Percentiles rank a stretch among this genome's conserved stretches.
Evolutionary conservation across 2,113 vertebrate genomes (phyloP).

Genomic region (Passer domesticus): DNA sequence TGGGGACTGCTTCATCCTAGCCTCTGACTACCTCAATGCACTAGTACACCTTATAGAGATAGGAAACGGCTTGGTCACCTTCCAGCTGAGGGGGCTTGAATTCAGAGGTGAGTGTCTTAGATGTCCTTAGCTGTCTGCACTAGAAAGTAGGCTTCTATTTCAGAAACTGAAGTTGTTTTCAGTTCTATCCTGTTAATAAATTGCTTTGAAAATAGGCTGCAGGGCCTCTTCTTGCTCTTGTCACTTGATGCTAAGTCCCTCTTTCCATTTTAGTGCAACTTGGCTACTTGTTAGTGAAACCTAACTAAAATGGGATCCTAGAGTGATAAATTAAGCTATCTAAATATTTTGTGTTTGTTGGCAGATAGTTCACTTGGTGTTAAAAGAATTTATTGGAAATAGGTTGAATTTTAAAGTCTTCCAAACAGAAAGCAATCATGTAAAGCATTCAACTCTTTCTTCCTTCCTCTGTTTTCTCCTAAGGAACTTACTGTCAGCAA

Average conservation of each 20-base stretch:
- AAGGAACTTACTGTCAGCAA: conserved; percentile 89
- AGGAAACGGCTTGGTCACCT: conserved; percentile 88
- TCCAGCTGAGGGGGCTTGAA: conserved; percentile 88
- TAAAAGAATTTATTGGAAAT: neutral
- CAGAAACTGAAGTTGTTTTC: neutral
- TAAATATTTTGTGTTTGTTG: neutral
- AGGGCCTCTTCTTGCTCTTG: neutral
- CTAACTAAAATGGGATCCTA: neutral
- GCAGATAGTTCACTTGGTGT: neutral
- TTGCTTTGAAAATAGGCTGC: neutral
- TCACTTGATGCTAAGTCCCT: neutral
- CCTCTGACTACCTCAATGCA: conserved; percentile 92
- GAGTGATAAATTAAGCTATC: neutral
- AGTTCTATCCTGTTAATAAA: neutral
- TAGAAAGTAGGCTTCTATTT: neutral
- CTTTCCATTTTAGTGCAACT: neutral
- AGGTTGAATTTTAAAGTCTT: neutral
- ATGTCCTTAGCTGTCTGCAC: neutral
- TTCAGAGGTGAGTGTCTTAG: conserved; percentile 80
- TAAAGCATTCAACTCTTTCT: neutral
- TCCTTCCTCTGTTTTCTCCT: neutral
- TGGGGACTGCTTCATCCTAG: conserved; percentile 92
- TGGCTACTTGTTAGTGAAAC: neutral
- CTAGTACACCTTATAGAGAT: conserved; percentile 90
- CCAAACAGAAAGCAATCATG: neutral